Percentiles rank a stretch among this genome's conserved stretches.
Conservation (phyloP, 2,797 vertebrate species). For the Alectoris magna region DNA sequence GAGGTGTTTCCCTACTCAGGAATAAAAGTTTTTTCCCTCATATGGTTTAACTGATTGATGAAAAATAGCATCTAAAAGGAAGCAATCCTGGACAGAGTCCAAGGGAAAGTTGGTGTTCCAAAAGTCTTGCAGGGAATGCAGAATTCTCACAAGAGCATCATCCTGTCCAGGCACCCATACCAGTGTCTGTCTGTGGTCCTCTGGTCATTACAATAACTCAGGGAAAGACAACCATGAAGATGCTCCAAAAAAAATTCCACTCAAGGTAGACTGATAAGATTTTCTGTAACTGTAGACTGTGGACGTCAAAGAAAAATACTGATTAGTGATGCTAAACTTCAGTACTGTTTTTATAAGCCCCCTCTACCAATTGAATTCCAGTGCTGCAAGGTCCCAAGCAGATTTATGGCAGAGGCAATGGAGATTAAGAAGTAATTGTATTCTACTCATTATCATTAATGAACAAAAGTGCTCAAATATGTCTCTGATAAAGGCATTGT, state of each 20-base stretch:
- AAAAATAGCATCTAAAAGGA: conserved; percentile 8
- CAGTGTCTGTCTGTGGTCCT: background rate
- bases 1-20: background rate
- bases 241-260: background rate
- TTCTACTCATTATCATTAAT: background rate
- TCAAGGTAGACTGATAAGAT: background rate
- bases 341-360: background rate
- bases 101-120: background rate
- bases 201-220: background rate
- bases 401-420: background rate
- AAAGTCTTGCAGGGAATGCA: background rate
- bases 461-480: background rate
- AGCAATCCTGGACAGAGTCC: background rate
- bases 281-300: background rate
- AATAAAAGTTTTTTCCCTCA: background rate
- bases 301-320: background rate
- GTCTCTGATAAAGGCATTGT: conserved; percentile 33
- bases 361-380: background rate
- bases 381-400: background rate
- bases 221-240: background rate
- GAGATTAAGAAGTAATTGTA: background rate
- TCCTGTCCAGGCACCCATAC: background rate
- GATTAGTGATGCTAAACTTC: background rate
- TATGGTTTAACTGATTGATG: background rate
- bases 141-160: background rate